phyloP scores from a whole-genome alignment of 2,888 invertebrate species.

The Dichetophora obliterata region DNA sequence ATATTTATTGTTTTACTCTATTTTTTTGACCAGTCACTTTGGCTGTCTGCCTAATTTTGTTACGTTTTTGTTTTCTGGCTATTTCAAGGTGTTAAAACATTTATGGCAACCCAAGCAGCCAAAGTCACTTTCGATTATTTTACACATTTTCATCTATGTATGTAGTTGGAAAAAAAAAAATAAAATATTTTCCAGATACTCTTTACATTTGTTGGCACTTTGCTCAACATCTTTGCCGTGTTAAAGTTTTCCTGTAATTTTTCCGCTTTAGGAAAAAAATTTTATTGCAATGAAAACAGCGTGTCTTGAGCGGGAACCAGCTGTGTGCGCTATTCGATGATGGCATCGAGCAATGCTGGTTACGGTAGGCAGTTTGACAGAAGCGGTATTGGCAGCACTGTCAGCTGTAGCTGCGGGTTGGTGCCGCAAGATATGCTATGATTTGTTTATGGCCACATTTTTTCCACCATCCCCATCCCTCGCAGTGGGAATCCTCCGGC shows the following conservation, averaged over 20 bases:
- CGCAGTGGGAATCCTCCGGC: neutral
- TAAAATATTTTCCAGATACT: slow-evolving; percentile 22
- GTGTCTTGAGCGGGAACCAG: slow-evolving; percentile 3
- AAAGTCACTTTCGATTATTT: slow-evolving; percentile 28
- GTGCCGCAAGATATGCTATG: neutral
- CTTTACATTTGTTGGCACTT: slow-evolving; percentile 6
- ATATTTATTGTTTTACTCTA: neutral
- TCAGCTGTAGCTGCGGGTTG: neutral
- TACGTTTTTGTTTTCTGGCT: neutral
- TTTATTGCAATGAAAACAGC: slow-evolving; percentile 20
- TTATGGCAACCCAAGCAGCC: slow-evolving; percentile 27
- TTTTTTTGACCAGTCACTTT: neutral
- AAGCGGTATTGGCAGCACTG: neutral
- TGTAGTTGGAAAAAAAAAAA: neutral
- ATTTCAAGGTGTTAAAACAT: slow-evolving; percentile 29
- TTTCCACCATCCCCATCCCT: neutral
- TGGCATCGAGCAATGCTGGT: neutral
- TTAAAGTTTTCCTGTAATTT: slow-evolving; percentile 7
- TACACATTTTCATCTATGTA: neutral
- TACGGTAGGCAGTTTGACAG: neutral
- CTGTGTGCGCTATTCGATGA: neutral
- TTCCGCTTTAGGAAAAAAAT: slow-evolving; percentile 5
- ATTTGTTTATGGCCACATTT: slow-evolving; percentile 25
- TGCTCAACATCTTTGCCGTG: neutral
- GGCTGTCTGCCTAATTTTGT: neutral